phyloP scores from a whole-genome alignment of 1,140 invertebrate species.

The Trichogramma pretiosum region DNA sequence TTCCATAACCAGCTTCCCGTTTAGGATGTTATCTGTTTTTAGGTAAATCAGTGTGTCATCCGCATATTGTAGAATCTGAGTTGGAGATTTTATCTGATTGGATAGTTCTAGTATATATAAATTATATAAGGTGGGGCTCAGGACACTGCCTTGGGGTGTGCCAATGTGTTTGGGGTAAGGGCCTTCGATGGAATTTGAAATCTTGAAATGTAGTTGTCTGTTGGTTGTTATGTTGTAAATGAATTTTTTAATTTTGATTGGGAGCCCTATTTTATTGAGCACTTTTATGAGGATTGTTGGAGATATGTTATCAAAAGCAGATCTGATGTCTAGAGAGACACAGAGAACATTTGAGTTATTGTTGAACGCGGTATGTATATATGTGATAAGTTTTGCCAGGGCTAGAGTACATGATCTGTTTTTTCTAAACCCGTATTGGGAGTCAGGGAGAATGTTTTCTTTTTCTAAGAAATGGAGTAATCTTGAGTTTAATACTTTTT shows the following conservation, averaged over 20 bases:
- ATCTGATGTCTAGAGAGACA: not conserved
- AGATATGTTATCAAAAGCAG: slow-evolving; percentile 12
- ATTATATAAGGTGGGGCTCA: slow-evolving; percentile 19
- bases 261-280: not conserved
- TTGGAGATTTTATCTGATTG: not conserved
- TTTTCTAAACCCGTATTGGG: not conserved
- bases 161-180: slow-evolving; percentile 4
- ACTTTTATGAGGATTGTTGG: not conserved
- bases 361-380: not conserved
- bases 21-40: not conserved
- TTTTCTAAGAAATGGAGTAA: not conserved
- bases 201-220: not conserved
- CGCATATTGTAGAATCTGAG: slow-evolving; percentile 4
- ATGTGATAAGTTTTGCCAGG: not conserved
- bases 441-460: not conserved
- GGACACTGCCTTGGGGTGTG: slow-evolving; percentile 14
- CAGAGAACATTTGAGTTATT: not conserved
- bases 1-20: not conserved
- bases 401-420: not conserved
- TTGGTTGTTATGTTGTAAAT: slow-evolving; percentile 3
- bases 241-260: slow-evolving; percentile 2
- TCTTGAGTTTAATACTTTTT: not conserved
- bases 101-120: slow-evolving; percentile 7
- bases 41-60: slow-evolving; percentile 16
- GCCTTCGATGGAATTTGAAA: not conserved